Conservation (phyloP, 2,888 invertebrate species). For the Sarcophaga caerulescens region DNA sequence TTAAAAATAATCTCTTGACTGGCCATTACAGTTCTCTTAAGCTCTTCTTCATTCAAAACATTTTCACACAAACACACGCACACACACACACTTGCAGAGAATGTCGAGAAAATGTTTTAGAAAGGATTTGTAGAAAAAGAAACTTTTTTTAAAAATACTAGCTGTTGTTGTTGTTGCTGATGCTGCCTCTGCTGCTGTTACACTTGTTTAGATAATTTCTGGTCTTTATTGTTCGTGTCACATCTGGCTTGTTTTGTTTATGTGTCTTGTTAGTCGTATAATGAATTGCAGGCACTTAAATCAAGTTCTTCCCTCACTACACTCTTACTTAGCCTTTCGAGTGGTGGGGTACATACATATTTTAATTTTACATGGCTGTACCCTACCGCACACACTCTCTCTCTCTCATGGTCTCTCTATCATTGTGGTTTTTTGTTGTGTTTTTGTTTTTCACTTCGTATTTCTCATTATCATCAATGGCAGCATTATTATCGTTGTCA, state of each 20-base stretch:
- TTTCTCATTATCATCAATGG: neutral
- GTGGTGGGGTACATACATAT: neutral
- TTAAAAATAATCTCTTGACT: neutral
- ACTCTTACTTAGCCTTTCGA: neutral
- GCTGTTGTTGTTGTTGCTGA: too few species aligned
- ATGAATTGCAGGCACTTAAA: slow-evolving; percentile 45
- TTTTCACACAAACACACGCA: neutral
- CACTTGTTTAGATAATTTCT: neutral
- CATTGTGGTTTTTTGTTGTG: neutral
- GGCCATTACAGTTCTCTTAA: neutral
- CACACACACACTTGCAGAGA: neutral
- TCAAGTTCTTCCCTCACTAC: neutral
- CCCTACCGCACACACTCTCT: too few species aligned
- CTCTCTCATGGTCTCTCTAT: neutral
- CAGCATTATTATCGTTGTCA: neutral
- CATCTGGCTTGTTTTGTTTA: slow-evolving; percentile 46
- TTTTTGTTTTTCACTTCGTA: neutral
- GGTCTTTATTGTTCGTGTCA: slow-evolving; percentile 8
- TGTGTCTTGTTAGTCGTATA: slow-evolving; percentile 42
- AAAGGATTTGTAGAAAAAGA: neutral
- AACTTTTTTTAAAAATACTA: neutral
- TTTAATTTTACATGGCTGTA: neutral
- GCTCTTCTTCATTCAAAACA: neutral
- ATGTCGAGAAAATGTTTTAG: neutral
- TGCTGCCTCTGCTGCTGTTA: neutral